Percentiles rank a stretch among this genome's conserved stretches.
Evolutionary conservation across 1,140 invertebrate genomes (phyloP).

Genomic region (Danaus plexippus): DNA sequence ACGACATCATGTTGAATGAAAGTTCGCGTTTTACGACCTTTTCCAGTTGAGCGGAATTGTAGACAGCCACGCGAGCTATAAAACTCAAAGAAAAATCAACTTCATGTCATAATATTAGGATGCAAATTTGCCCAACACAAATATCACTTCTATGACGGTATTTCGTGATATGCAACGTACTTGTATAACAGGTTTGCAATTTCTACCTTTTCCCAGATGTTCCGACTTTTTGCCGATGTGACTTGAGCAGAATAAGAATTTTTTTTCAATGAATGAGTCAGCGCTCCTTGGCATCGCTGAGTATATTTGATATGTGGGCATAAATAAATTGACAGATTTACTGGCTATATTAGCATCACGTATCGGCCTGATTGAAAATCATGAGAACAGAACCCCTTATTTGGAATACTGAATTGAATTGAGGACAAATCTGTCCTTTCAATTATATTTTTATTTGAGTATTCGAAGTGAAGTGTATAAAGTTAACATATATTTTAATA

Average conservation of each 20-base stretch:
- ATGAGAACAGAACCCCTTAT: too few relatives aligned
- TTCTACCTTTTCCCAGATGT: constrained; percentile 29
- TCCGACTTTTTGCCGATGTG: constrained; percentile 25
- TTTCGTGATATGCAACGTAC: constrained; percentile 9
- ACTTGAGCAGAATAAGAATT: constrained; percentile 19
- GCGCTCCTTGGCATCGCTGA: too few relatives aligned
- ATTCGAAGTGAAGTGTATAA: too few relatives aligned
- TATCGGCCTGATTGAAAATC: too few relatives aligned
- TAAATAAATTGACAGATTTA: too few relatives aligned
- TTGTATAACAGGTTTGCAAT: constrained; percentile 25
- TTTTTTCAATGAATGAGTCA: constrained; percentile 12
- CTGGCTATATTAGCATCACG: too few relatives aligned
- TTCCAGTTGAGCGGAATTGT: constrained; percentile 2
- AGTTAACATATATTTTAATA: too few relatives aligned
- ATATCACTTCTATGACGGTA: constrained; percentile 2
- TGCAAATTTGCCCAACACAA: constrained; percentile 1
- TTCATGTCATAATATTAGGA: constrained; percentile 15
- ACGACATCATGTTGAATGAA: constrained; percentile 12
- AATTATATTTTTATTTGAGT: too few relatives aligned
- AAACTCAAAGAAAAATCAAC: constrained; percentile 10
- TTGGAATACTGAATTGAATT: too few relatives aligned
- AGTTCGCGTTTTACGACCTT: constrained; percentile 11
- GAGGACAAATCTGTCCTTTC: too few relatives aligned
- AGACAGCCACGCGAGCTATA: constrained; percentile 18
- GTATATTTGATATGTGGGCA: too few relatives aligned